Evolutionary conservation across 2,797 vertebrate genomes (phyloP), one percentile per base, ranked within the genome.

Genomic region (Acridotheres tristis): DNA sequence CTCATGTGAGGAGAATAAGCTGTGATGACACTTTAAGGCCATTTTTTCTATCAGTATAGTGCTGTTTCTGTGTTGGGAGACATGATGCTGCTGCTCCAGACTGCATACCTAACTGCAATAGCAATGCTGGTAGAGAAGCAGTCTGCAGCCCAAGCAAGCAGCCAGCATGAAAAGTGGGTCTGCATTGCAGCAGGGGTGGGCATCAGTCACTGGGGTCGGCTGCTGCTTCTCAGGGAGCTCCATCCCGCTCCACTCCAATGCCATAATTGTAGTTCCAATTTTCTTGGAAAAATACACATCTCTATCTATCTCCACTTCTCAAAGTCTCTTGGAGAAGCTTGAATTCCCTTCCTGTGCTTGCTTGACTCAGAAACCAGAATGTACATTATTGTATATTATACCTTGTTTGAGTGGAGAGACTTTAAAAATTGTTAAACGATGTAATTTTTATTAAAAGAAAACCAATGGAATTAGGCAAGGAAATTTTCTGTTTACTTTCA

Each of bases 401-500:
- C 38, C 29, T 75, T 69, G 14, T 55, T 89, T 74, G 59, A 76
- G 43, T 43, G 32, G 42, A 82, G 47, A 40, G 36, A 34, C 42
- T n/a, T 42, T n/a, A 78, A 79, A 71, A 74, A 25, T 11, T 16
- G 25, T 73, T 54, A 32, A 90, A n/a, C 32, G 63, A 11, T 18
- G 3, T n/a, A 17, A 32, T 43, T 94, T 85, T 88, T 66, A 47
- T 87, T 58, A 79, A 51, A 77, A 85, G 42, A 73, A 86, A 91
- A 63, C 4, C 26, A 40, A 27, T 47, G 53, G 34, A 80, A 83
- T 84, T 77, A 67, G 32, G 84, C 57, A 91, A 82, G 57, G 74
- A 62, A 65, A 50, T 84, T 29, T 74, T 74, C 27, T 88, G 79
- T 95, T 94, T 80, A 38, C 62, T 92, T 89, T 88, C 65, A 90